A percentile compares a stretch with the other conserved stretches of the same genome.
Conservation (phyloP, 2,113 vertebrate genomes). For the Myxocyprinus asiaticus region DNA sequence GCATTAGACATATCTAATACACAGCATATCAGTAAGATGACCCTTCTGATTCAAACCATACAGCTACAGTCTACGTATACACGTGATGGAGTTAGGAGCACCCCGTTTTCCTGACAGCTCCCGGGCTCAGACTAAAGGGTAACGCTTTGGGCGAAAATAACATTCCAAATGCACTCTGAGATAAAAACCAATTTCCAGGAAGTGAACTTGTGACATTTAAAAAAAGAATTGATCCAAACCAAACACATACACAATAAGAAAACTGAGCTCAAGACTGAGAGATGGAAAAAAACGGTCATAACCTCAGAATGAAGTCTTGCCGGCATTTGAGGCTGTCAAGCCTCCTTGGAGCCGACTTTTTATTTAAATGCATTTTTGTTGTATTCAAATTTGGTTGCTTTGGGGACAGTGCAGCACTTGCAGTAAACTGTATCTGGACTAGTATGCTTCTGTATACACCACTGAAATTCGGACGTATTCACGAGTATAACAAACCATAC, state of each 20-base stretch:
- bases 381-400: not conserved
- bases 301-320: not conserved
- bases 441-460: too few species aligned
- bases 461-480: too few species aligned
- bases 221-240: conserved; percentile 25
- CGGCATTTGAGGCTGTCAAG: not conserved
- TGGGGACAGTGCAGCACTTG: not conserved
- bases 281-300: not conserved
- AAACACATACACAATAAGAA: not conserved
- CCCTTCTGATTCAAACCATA: conserved; percentile 22
- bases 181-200: conserved; percentile 22
- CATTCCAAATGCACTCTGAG: conserved; percentile 10
- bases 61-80: not conserved
- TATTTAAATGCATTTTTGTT: not conserved
- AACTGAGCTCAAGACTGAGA: conserved; percentile 1
- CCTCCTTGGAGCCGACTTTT: not conserved
- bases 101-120: conserved; percentile 13
- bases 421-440: not conserved
- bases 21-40: conserved; percentile 6
- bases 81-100: conserved; percentile 18
- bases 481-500: too few species aligned
- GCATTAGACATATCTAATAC: not conserved
- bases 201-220: conserved; percentile 24
- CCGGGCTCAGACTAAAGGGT: not conserved
- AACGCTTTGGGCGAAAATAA: conserved; percentile 31